Conservation (phyloP, 2,888 invertebrate genomes). For the Drosophila paracracens region DNA sequence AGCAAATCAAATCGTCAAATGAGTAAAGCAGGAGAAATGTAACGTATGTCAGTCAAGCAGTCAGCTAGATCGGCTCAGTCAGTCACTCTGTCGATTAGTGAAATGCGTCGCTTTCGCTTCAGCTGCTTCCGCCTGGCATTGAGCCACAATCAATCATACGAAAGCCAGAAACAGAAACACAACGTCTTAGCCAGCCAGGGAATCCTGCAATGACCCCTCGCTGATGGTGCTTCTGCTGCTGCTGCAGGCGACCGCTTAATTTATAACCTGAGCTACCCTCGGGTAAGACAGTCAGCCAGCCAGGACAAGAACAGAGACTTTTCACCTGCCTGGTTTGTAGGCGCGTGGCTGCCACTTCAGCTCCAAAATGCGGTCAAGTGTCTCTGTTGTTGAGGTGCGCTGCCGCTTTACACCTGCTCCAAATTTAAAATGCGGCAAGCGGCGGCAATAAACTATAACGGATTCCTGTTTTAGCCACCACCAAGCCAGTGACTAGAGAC, state of each 20-base stretch:
- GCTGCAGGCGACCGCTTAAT: conserved; percentile 72
- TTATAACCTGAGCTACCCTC: conserved; percentile 75
- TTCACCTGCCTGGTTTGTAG: conserved; percentile 66
- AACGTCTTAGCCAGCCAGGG: conserved; percentile 25
- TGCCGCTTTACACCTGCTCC: conserved; percentile 73
- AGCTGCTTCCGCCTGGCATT: conserved; percentile 76
- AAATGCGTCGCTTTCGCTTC: conserved; percentile 44
- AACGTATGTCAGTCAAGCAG: conserved; percentile 48
- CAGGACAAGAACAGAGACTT: conserved; percentile 64
- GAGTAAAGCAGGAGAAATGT: conserved; percentile 45
- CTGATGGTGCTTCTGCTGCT: conserved; percentile 5
- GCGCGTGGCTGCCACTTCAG: conserved; percentile 62
- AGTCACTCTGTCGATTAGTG: conserved; percentile 41
- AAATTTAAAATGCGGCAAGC: conserved; percentile 67
- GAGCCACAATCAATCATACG: conserved; percentile 78
- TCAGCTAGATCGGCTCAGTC: conserved; percentile 32
- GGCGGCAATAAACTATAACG: conserved; percentile 79
- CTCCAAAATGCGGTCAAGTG: conserved; percentile 80
- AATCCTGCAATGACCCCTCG: conserved; percentile 63
- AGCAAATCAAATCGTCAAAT: conserved; percentile 75
- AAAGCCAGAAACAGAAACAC: conserved; percentile 26
- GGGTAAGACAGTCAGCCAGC: conserved; percentile 32
- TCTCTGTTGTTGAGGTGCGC: conserved; percentile 31
- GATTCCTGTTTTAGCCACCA: conserved; percentile 78
- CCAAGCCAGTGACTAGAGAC: conserved; percentile 35